Base-by-base conservation (phyloP, 2,888 invertebrate species). In the Antitype chi region DNA sequence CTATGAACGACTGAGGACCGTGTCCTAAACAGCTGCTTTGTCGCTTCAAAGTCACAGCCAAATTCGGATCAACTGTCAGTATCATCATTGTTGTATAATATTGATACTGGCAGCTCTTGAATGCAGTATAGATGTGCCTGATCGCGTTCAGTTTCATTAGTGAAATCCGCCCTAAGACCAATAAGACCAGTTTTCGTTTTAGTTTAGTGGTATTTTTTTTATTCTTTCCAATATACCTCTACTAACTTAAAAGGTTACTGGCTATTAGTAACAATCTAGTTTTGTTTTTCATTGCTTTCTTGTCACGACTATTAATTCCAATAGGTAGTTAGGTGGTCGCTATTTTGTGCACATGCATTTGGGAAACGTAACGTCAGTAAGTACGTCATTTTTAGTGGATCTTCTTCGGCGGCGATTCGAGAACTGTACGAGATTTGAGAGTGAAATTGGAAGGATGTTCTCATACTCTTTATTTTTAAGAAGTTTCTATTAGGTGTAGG, bases 301-400 rank as follows among this genome's bases (percentile, higher is more conserved):
- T 77, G 49, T 57, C 28, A 55, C 32, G 38, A 52, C 17, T 25
- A 57, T 47, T 64, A 28, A 59, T 76, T 60, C 20, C 25, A 60
- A 25, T 47, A 62, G 13, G 11, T 43, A 43, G 38, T 25, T 32
- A 71, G 20, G 32, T 38, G 20, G n/a, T 47, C 47, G 47, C 7
- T 32, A 52, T 67, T 49, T 52, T 28, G 23, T 15, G 23, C 15
- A 32, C n/a, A 3, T 47, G 47, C 4, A 70, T 59, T 76, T 67
- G 23, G 20, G 15, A 52, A 23, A 28, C 8, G 17, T 55, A 28
- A 67, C 38, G 25, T 28, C 7, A 55, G 7, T 7, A 28, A 20
- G 17, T 63, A 38, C 5, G 38, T 9, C 20, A 15, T 25, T 57
- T 52, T 52, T 20, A 20, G 52, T 52, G 52, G 8, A 20, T 8